phyloP scores from a whole-genome alignment of 1,140 invertebrate genomes.

The Drosophila aff. region DNA sequence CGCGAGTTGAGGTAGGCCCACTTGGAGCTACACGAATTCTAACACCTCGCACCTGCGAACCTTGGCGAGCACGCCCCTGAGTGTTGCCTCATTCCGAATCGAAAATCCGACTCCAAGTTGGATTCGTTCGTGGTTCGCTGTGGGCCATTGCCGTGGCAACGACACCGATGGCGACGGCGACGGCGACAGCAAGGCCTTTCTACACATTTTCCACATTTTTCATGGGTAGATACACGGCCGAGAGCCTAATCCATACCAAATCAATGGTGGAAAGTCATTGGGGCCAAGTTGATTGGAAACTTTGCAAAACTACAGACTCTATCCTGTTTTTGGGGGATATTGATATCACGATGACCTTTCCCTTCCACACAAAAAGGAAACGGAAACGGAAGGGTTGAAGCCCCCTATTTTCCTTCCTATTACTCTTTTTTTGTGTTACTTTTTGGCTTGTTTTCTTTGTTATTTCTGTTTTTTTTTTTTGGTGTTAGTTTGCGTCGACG shows the following conservation, averaged over 20 bases:
- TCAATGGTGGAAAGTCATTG: constrained; percentile 57
- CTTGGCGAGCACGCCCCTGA: constrained; percentile 67
- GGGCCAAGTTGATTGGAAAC: constrained; percentile 38
- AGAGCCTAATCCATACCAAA: constrained; percentile 70
- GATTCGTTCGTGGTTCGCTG: constrained; percentile 50
- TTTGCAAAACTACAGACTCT: constrained; percentile 31
- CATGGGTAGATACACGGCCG: constrained; percentile 38
- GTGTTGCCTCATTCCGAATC: constrained; percentile 51
- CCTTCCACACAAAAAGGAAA: neutral
- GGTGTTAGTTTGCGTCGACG: constrained; percentile 38
- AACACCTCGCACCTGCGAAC: constrained; percentile 72
- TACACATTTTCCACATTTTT: constrained; percentile 54
- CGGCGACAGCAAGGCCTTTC: constrained; percentile 22
- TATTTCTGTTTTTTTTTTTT: neutral
- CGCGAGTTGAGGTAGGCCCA: constrained; percentile 46
- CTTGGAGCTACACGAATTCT: constrained; percentile 67
- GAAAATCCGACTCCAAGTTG: constrained; percentile 27
- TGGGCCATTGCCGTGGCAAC: constrained; percentile 81
- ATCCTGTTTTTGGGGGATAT: constrained; percentile 1
- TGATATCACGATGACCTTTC: constrained; percentile 41
- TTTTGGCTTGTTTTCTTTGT: constrained; percentile 3
- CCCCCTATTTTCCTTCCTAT: constrained; percentile 4
- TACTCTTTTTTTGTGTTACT: neutral
- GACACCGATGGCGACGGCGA: constrained; percentile 9
- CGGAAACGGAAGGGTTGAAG: constrained; percentile 37